These are phyloP conservation scores for Melieria crassipennis DNA, from an alignment of 2,888 invertebrate species.

Conservation along the genomic window DNA sequence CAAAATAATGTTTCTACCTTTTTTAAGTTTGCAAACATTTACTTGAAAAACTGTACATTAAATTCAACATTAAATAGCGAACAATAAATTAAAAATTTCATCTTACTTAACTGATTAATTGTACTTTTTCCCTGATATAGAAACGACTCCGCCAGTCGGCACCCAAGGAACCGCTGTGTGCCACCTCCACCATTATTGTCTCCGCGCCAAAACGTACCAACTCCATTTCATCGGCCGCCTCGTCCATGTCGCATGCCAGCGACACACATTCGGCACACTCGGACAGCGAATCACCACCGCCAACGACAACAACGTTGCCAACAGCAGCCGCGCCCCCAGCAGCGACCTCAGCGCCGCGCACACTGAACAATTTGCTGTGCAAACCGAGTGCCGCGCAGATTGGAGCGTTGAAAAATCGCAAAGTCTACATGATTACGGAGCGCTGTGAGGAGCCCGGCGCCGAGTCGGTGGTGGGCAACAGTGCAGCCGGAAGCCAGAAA, in stretches of 20 bases:
- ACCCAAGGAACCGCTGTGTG: conserved; percentile 35
- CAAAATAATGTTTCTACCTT: no score
- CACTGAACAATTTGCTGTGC: conserved; percentile 37
- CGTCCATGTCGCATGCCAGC: conserved; percentile 44
- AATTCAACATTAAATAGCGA: no score
- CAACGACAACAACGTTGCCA: conserved; percentile 10
- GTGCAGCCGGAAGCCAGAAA: conserved; percentile 45
- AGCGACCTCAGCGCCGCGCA: conserved; percentile 22
- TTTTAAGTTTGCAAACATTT: no score
- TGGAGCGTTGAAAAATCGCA: conserved; percentile 49
- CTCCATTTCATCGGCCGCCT: conserved; percentile 48
- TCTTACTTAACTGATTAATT: neutral
- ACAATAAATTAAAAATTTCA: no score
- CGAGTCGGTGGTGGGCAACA: conserved; percentile 35
- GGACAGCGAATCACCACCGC: conserved; percentile 45
- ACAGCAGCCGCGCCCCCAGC: conserved; percentile 4
- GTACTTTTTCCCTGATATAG: conserved; percentile 18
- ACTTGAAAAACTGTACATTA: no score
- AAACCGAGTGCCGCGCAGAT: conserved; percentile 36
- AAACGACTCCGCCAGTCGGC: conserved; percentile 41
- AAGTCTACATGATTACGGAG: conserved; percentile 61
- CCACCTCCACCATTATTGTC: conserved; percentile 44
- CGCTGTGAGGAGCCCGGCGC: conserved; percentile 47
- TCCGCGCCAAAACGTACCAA: conserved; percentile 48
- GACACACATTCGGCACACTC: conserved; percentile 38